A percentile compares a stretch with the other conserved stretches of the same genome.
These are phyloP conservation scores for Agrotis clavis DNA, from an alignment of 2,888 invertebrate species.

Conservation along the genomic window DNA sequence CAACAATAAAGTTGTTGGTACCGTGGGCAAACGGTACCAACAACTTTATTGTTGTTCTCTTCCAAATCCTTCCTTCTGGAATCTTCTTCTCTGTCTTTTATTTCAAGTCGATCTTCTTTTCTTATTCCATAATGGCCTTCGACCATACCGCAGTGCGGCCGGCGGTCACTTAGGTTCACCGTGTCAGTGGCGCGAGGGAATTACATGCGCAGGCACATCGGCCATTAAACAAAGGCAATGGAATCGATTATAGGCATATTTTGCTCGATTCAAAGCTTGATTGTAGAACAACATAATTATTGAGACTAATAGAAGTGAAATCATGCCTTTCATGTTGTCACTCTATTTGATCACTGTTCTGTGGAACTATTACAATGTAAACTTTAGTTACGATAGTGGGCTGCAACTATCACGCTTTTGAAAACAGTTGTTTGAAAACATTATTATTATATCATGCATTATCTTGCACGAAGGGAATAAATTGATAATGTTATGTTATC, in stretches of 20 bases:
- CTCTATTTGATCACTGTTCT: slow-evolving; percentile 34
- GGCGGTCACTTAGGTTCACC: slow-evolving; percentile 68
- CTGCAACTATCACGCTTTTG: slow-evolving; percentile 51
- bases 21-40: too few relatives aligned
- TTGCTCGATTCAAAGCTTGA: slow-evolving; percentile 10
- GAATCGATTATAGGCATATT: not conserved
- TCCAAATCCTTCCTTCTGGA: not conserved
- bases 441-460: slow-evolving; percentile 47
- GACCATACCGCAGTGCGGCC: slow-evolving; percentile 26
- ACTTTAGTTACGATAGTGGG: slow-evolving; percentile 42
- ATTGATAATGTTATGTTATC: slow-evolving; percentile 53
- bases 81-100: not conserved
- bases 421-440: slow-evolving; percentile 45
- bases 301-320: slow-evolving; percentile 34
- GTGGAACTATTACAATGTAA: slow-evolving; percentile 23
- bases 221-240: slow-evolving; percentile 45
- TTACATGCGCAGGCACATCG: slow-evolving; percentile 56
- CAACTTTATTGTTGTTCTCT: not conserved
- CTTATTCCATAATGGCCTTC: not conserved
- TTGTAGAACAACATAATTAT: slow-evolving; percentile 21
- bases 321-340: slow-evolving; percentile 17
- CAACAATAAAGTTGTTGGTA: too few relatives aligned
- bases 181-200: slow-evolving; percentile 75
- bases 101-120: slow-evolving; percentile 43
- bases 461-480: slow-evolving; percentile 53